Base-by-base conservation (phyloP, 2,888 invertebrate species). In the Drosophila hawaiiensis region DNA sequence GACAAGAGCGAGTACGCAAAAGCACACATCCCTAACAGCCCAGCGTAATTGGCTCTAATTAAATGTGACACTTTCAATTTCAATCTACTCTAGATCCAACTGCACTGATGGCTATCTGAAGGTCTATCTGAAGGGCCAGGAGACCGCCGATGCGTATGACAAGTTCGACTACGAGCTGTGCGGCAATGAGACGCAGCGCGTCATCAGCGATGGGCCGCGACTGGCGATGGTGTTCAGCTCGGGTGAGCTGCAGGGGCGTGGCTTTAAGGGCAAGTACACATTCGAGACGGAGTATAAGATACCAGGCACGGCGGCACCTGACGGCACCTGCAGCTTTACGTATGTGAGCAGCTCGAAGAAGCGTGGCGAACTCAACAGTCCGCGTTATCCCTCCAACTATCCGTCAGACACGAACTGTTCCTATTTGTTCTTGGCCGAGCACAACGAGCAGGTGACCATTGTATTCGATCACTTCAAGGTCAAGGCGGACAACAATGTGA, bases 221-320 rank as follows among this genome's bases (percentile, higher is more conserved):
- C 95, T 99, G 76, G 97, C 98, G 54, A 97, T 99, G 96, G 97
- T 98, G 59, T 98, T 99, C 94, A 98, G 98, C 93, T 98, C 98
- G 63, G 98, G 98, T 4, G 97, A 98, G 91, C 94, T 96, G 67
- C 97, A 97, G 93, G 99, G 98, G 12, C 95, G 96, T 58, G 98
- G 98, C 68, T 98, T 99, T 93, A 98, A 98, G 93, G 92, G 93
- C 56, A 93, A 93, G 83, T 95, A 94, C 84, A 93, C 92, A 58
- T 94, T 94, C 82, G 94, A 94, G 91, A 93, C 95, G 95, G 98
- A 98, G 94, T 98, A 98, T 93, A 97, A 97, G 83, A 97, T 99
- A 91, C 98, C 98, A 62, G 99, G 99, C 56, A 98, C 98, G 1
- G 97, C 98, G 31, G 97, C 98, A 31, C 98, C 98, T 9, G 97